These are phyloP conservation scores for Diogma glabrata DNA, from an alignment of 2,888 invertebrate species.

Conservation along the genomic window DNA sequence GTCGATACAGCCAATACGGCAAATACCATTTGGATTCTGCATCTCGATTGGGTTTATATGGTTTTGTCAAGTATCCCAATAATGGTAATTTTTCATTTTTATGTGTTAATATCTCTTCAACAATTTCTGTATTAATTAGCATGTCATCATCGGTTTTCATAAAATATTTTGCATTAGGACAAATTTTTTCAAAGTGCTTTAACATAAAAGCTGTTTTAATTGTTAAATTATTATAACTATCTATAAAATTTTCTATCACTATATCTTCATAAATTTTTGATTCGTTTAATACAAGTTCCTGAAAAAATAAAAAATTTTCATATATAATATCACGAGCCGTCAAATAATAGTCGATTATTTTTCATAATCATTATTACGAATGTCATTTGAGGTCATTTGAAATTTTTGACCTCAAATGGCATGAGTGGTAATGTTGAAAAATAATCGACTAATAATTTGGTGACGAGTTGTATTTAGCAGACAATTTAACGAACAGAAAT, in stretches of 20 bases:
- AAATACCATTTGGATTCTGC: slow-evolving; percentile 55
- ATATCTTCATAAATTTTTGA: slow-evolving; percentile 44
- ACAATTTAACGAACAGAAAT: too few species aligned
- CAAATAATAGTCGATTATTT: too few species aligned
- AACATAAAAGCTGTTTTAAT: slow-evolving; percentile 54
- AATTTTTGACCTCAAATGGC: too few species aligned
- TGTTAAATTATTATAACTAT: slow-evolving; percentile 55
- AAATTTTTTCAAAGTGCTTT: slow-evolving; percentile 45
- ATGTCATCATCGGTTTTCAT: slow-evolving; percentile 53
- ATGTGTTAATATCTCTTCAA: slow-evolving; percentile 32
- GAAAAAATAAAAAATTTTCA: slow-evolving; percentile 18
- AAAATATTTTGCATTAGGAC: slow-evolving; percentile 41
- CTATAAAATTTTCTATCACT: slow-evolving; percentile 47
- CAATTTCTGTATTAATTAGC: slow-evolving; percentile 43
- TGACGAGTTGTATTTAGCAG: too few species aligned
- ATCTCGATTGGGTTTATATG: slow-evolving; percentile 46
- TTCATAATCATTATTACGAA: too few species aligned
- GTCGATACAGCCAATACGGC: slow-evolving; percentile 43
- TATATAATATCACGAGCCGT: too few species aligned
- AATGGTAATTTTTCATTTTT: slow-evolving; percentile 33
- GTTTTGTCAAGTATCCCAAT: slow-evolving; percentile 44
- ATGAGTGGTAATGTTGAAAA: too few species aligned
- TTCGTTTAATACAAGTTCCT: slow-evolving; percentile 35
- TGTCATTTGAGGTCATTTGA: too few species aligned
- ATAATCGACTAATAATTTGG: too few species aligned